Evolutionary conservation across 1,140 invertebrate species (phyloP), one percentile per base, ranked within the genome.

Genomic region (Plodia interpunctella): DNA sequence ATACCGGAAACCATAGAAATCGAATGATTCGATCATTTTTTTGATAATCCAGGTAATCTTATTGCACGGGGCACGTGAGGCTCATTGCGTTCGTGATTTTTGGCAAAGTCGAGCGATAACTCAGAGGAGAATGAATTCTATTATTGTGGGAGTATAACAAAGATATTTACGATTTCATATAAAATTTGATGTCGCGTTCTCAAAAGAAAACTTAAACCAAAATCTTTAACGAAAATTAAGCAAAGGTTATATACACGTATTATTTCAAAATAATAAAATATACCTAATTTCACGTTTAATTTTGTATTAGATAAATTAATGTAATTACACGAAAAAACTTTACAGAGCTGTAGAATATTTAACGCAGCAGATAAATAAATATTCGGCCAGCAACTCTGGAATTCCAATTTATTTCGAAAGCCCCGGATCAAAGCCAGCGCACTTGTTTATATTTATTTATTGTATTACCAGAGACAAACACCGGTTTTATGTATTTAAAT

Each of bases 51-150:
- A 44, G 55, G 54, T 83, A 84, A 84, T 80, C 81, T 71, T 76
- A 72, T 84, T 81, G 74, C 68, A 49, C 51, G 51, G 71, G 72
- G 80, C 83, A 87, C 84, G 82, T 87, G 84, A 80, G 70, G 75
- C 66, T 79, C 74, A 63, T 79, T 70, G 58, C 30, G 79, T 81
- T 78, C 84, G 82, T 87, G 84, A 76, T 78, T 73, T 81, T 85
- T 74, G 75, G 67, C 57, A 75, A 73, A 74, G 65, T 63, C 71
- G 19, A 60, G 74, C 73, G 80, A 84, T 87, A 77, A 81, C n/a
- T 13, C 17, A 28, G 10, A 17, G 15, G 38, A 4, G 30, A 32
- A 32, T 32, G 10, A 10, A 32, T 11, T 32, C 11, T 32, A 32
- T 32, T 32, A 9, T 32, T 9, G 1, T 10, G 1, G 11, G 1